Evolutionary conservation across 2,113 vertebrate species (phyloP), one percentile per base, ranked within the genome.

Genomic region (Apaloderma vittatum): DNA sequence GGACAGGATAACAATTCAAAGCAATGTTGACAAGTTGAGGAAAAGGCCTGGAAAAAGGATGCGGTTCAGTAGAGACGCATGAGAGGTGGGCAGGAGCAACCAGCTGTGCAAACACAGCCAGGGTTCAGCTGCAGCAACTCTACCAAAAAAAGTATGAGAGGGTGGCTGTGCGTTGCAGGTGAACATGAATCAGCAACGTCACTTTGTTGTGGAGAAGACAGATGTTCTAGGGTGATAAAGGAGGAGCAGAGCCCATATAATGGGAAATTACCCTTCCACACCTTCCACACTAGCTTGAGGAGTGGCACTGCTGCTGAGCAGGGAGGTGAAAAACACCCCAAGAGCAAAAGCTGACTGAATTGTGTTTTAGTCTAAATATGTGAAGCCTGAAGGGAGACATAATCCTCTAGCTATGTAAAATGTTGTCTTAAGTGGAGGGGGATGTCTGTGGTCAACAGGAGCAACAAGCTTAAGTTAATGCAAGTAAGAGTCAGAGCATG

Each of bases 91-190:
- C n/a, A 30, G 92, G 55, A 86, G 62, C 29, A 62, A 84, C 87
- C 84, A 94, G 95, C 92, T 90, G 84, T 77, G 76, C 92, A 94
- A 95, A 97, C 86, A 90, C 40, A 70, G 89, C 8, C 80, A 52
- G 27, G 27, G n/a, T n/a, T 96, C 72, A 88, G 75, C 89, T 83
- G 55, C 62, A 90, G 85, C 67, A 75, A 57, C 43, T 79, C 72
- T 90, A 84, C 94, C 76, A 91, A 59, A 84, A 88, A 90, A 62
- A 16, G 83, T 71, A 78, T 63, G 73, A 87, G 76, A 94, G 73
- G 43, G 80, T 71, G 72, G 46, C 6, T 95, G 55, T 74, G 76
- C 80, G 67, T 57, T 74, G 51, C 46, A 81, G 65, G 29, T 27
- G 66, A 91, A 58, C 12, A 46, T 37, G 37, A 74, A 89, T 71